phyloP scores from a whole-genome alignment of 2,113 vertebrate species.

The Polyodon spathula region DNA sequence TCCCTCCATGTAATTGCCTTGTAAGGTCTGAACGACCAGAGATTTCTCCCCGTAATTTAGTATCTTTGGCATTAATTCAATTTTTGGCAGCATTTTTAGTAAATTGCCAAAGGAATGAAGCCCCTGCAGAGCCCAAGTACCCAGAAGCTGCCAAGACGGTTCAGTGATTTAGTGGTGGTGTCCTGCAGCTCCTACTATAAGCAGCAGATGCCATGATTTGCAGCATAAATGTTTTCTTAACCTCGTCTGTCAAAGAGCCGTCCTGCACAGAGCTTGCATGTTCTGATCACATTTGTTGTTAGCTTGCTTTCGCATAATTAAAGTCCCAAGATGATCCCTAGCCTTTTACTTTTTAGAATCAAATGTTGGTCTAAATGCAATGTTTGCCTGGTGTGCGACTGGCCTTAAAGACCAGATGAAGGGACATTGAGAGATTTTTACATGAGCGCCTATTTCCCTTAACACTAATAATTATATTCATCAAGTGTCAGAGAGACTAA shows the following conservation, averaged over 20 bases:
- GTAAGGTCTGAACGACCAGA: conserved; percentile 28
- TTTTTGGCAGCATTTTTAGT: conserved; percentile 45
- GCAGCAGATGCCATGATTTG: conserved; percentile 62
- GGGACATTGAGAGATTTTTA: conserved; percentile 13
- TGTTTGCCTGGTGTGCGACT: conserved; percentile 24
- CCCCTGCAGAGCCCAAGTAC: conserved; percentile 32
- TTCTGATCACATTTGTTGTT: conserved; percentile 52
- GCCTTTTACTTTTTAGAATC: conserved; percentile 46
- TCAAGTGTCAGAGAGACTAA: conserved; percentile 9
- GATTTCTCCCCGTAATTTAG: conserved; percentile 28
- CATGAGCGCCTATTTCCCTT: conserved; percentile 2
- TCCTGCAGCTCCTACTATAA: conserved; percentile 59
- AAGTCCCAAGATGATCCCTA: conserved; percentile 50
- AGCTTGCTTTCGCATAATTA: conserved; percentile 55
- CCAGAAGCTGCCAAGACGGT: conserved; percentile 57
- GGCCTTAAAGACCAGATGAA: conserved; percentile 12
- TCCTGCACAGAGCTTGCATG: conserved; percentile 36
- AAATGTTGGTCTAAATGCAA: conserved; percentile 39
- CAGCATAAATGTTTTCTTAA: conserved; percentile 62
- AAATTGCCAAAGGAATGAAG: conserved; percentile 46
- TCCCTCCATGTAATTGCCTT: conserved; percentile 26
- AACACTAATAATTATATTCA: conserved; percentile 12
- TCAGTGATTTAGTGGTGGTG: conserved; percentile 53
- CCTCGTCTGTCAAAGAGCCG: conserved; percentile 41
- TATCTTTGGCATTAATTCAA: conserved; percentile 44